Conservation (phyloP, 1,140 invertebrate genomes). For the Arctopsyche grandis region DNA sequence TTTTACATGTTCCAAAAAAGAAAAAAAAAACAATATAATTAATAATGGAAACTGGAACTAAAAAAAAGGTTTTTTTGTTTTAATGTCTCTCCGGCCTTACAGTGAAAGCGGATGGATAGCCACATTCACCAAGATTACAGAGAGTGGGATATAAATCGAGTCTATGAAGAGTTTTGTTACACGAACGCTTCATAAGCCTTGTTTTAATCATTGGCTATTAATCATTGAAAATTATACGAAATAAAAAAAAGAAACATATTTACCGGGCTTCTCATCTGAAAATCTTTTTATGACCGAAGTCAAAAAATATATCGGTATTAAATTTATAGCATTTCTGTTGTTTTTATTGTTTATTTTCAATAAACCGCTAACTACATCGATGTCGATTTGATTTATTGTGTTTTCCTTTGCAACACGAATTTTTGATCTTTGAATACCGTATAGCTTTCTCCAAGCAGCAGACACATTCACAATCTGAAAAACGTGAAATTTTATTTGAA, state of each 20-base stretch:
- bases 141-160: conserved; percentile 60
- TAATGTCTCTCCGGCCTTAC: conserved; percentile 61
- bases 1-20: conserved; percentile 2
- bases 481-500: conserved; percentile 21
- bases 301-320: conserved; percentile 36
- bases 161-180: conserved; percentile 55
- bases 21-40: conserved; percentile 2
- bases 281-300: conserved; percentile 39
- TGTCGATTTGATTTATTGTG: conserved; percentile 16
- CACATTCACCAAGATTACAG: conserved; percentile 62
- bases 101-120: conserved; percentile 58
- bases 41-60: background rate
- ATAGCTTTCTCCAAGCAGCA: conserved; percentile 43
- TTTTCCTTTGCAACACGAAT: conserved; percentile 15
- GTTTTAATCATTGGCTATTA: conserved; percentile 62
- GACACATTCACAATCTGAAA: conserved; percentile 42
- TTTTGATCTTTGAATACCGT: conserved; percentile 16
- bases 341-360: conserved; percentile 26
- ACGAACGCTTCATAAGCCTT: conserved; percentile 58
- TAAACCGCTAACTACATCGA: conserved; percentile 14
- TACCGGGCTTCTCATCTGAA: conserved; percentile 45
- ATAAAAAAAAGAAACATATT: conserved; percentile 21
- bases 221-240: conserved; percentile 20
- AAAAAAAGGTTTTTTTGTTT: conserved; percentile 20
- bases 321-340: background rate